Percentiles rank a stretch among this genome's conserved stretches.
Conservation (phyloP, 2,888 invertebrate species). For the Agonopterix heracliana region DNA sequence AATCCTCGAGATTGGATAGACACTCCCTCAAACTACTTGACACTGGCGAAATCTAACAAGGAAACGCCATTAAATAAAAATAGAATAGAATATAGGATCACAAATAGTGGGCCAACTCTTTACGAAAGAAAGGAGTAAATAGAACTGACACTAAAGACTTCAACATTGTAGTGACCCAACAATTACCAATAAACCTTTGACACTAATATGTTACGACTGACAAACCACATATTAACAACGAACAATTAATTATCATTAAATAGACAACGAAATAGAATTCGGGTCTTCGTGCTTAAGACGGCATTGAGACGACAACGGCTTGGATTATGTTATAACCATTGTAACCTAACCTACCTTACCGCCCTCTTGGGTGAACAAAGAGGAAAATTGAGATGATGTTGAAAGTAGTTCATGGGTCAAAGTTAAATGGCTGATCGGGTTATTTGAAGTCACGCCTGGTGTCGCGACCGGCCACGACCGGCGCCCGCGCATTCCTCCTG, state of each 20-base stretch:
- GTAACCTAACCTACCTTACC: slow-evolving; percentile 26
- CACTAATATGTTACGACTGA: slow-evolving; percentile 63
- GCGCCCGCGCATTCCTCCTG: slow-evolving; percentile 58
- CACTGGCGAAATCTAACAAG: too few relatives aligned
- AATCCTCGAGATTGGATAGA: too few relatives aligned
- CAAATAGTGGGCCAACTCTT: too few relatives aligned
- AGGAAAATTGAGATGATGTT: slow-evolving; percentile 17
- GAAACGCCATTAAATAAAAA: too few relatives aligned
- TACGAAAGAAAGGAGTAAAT: too few relatives aligned
- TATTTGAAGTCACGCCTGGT: slow-evolving; percentile 52
- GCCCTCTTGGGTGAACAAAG: slow-evolving; percentile 14
- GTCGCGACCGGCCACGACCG: slow-evolving; percentile 47
- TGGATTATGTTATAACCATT: slow-evolving; percentile 55
- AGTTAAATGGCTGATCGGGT: slow-evolving; percentile 30
- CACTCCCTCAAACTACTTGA: too few relatives aligned
- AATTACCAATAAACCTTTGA: slow-evolving; percentile 26
- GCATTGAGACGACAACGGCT: slow-evolving; percentile 72
- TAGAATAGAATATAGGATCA: too few relatives aligned
- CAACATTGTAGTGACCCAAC: not conserved
- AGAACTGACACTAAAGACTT: too few relatives aligned
- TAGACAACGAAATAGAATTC: slow-evolving; percentile 52
- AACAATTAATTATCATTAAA: slow-evolving; percentile 69
- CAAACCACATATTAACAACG: slow-evolving; percentile 56
- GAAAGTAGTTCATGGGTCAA: slow-evolving; percentile 31
- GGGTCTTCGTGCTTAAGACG: slow-evolving; percentile 63